Evolutionary conservation across 2,888 invertebrate genomes (phyloP), one percentile per base, ranked within the genome.

Genomic region (Leptopilina syphax): DNA sequence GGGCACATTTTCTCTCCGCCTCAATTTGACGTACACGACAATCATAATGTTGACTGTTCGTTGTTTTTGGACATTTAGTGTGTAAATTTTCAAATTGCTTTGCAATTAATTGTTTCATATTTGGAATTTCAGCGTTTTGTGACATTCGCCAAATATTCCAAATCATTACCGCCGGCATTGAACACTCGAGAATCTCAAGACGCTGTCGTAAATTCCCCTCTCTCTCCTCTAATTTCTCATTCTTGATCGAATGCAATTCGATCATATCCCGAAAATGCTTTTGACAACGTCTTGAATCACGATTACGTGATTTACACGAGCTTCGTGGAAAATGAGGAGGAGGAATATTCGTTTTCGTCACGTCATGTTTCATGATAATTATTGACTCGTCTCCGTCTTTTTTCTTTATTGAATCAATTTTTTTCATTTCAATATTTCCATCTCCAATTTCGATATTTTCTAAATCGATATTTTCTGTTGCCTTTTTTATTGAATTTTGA

Each of bases 111-210:
- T 83, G 84, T 10, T 82, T 81, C 0, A 89, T 80, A 12, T 76
- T 82, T 2, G 86, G 80, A 0, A 83, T 77, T 0, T 85, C 78
- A 1, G 80, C 82, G 0, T 85, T 84, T 65, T 86, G 85, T 0
- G 88, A 76, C 88, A 91, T 92, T 84, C 92, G 92, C 86, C 93
- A 92, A 41, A 94, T 93, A 84, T 95, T 94, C 93, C 94, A 95
- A 41, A 94, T 93, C 86, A 95, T 93, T 78, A 95, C 90, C 0
- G 95, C 94, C 0, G 95, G 95, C 83, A 95, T 93, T 8, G 94
- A 94, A 83, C 93, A 93, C 88, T 95, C 94, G 79, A 95, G 91
- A 84, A 94, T 92, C 78, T 94, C 92, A 77, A 95, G 86, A 81
- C 94, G 93, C 73, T 93, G 92, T 77, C 92, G 90, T 70, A 95